Evolutionary conservation across 2,888 invertebrate genomes (phyloP), one percentile per base, ranked within the genome.

Genomic region (Caenorhabditis wallacei): DNA sequence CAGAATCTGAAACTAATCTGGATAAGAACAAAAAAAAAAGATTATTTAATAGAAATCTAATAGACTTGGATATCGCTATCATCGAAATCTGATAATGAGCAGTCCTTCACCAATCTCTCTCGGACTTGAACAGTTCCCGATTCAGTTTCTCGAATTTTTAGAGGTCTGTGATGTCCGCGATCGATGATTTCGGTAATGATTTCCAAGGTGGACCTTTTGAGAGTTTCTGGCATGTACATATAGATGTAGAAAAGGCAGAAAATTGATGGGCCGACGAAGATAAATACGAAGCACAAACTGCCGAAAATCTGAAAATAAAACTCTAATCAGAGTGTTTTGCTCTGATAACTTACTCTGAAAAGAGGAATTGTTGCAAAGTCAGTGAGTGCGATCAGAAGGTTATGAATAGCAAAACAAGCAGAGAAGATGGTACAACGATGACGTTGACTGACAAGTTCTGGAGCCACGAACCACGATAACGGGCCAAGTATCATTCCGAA

Each of bases 351-450:
- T 46, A 89, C 89, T 48, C 85, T 66, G 76, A 87, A 89, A 11
- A 88, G 84, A 7, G 89, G 88, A 48, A 89, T 83, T 13, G 88
- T 86, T 18, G 87, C 85, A 69, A 90, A 90, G 71, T 90, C 89
- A 10, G 90, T 90, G 30, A 88, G 71, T 5, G 89, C 82, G 68
- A 90, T 90, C 46, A 90, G 79, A 18, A 88, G 72, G 56, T 89
- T 90, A 81, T 87, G 88, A 81, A 89, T 87, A 22, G 89, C 88
- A 68, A 88, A 90, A 66, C 89, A 90, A 24, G 88, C 82, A 24
- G 89, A 88, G 80, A 90, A 90, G 53, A 90, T 86, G 18, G 89
- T 89, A 24, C 89, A 86, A 10, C 88, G 85, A 75, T 90, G 90
- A 13, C 88, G 85, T 64, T 89, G 89, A 40, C 85, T 84, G 76